A percentile compares a stretch with the other conserved stretches of the same genome.
These are phyloP conservation scores for Lithobates pipiens DNA, from an alignment of 2,797 vertebrate genomes.

Conservation along the genomic window DNA sequence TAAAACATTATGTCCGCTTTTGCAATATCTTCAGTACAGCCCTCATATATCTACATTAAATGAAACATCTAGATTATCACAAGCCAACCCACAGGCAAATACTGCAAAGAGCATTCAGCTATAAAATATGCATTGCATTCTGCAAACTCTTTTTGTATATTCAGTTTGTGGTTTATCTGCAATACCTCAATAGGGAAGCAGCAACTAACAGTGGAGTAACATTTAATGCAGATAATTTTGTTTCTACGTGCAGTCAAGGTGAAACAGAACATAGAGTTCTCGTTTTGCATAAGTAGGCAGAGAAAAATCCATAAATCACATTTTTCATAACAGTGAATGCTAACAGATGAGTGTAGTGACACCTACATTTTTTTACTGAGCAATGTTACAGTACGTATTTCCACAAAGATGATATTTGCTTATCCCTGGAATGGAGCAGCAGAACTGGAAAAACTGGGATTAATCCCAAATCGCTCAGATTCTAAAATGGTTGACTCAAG, in stretches of 20 bases:
- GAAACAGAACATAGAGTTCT: conserved; percentile 55
- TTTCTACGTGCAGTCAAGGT: conserved; percentile 49
- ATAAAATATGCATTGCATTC: neutral
- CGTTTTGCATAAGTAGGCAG: conserved; percentile 50
- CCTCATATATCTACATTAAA: too few species aligned
- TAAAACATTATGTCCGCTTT: too few species aligned
- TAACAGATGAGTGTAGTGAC: conserved; percentile 44
- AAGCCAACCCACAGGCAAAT: neutral
- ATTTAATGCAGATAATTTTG: conserved; percentile 25
- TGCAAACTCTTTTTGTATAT: conserved; percentile 16
- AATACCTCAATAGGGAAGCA: conserved; percentile 13
- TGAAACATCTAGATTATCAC: neutral
- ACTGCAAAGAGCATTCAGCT: neutral
- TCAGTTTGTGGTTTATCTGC: conserved; percentile 1
- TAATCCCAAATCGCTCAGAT: neutral
- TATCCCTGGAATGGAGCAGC: neutral
- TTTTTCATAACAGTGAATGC: conserved; percentile 35
- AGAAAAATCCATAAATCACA: conserved; percentile 51
- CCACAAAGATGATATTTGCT: conserved; percentile 27
- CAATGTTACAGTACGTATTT: conserved; percentile 19
- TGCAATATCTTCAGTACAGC: too few species aligned
- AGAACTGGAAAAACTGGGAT: neutral
- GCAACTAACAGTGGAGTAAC: conserved; percentile 26
- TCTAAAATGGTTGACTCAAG: neutral
- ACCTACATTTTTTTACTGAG: conserved; percentile 12